phyloP scores from a whole-genome alignment of 1,140 invertebrate species.

The Eulimnadia texana region DNA sequence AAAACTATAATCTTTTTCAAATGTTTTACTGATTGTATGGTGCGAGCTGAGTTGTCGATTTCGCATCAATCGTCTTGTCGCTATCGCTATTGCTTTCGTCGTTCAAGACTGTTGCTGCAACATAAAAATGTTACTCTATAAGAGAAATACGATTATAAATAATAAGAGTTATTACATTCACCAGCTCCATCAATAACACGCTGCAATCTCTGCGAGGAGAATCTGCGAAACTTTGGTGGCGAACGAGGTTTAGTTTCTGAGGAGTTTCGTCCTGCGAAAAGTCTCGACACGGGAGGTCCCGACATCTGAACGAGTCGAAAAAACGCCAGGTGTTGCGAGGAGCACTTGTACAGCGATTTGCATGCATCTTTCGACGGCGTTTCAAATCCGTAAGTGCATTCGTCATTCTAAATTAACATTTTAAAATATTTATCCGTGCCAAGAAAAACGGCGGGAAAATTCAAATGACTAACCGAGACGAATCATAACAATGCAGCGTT shows the following conservation, averaged over 20 bases:
- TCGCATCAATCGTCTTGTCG: conserved; percentile 7
- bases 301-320: conserved; percentile 75
- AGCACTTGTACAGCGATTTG: conserved; percentile 97
- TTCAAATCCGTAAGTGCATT: conserved; percentile 89
- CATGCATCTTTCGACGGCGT: conserved; percentile 86
- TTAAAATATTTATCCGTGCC: too few species aligned
- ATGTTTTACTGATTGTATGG: conserved; percentile 1
- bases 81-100: conserved; percentile 5
- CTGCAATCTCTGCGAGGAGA: conserved; percentile 72
- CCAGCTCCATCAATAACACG: conserved; percentile 50
- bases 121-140: neutral
- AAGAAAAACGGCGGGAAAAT: too few species aligned
- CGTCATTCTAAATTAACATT: conserved; percentile 84
- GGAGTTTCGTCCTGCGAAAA: neutral
- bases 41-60: neutral
- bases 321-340: conserved; percentile 95
- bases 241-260: conserved; percentile 37
- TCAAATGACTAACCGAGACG: too few species aligned
- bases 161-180: too few species aligned
- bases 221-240: conserved; percentile 68
- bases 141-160: too few species aligned
- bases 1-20: neutral
- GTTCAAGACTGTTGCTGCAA: neutral
- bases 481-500: too few species aligned
- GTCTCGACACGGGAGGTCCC: neutral